Percentiles rank a stretch among this genome's conserved stretches.
Conservation (phyloP, 2,888 invertebrate species). For the Archips crataeganus region DNA sequence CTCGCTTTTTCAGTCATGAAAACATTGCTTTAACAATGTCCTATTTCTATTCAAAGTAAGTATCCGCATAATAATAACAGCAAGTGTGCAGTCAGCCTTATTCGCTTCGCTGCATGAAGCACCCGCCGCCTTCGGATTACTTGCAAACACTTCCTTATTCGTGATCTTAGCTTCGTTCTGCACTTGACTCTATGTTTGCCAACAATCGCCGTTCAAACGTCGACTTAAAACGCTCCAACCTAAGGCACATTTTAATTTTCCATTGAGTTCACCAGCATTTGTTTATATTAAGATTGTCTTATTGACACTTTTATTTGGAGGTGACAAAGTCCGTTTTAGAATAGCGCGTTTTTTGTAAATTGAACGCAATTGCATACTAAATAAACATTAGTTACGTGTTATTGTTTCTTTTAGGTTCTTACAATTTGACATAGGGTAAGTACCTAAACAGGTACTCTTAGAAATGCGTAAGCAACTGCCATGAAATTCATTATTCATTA, state of each 20-base stretch:
- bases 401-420: constrained; percentile 2
- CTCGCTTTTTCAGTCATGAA: too few species aligned
- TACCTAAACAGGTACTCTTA: neutral
- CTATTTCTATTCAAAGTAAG: too few species aligned
- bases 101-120: constrained; percentile 61
- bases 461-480: neutral
- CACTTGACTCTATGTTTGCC: constrained; percentile 48
- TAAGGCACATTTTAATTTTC: constrained; percentile 14
- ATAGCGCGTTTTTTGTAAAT: constrained; percentile 12
- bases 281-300: constrained; percentile 22
- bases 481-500: neutral
- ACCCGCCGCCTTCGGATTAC: constrained; percentile 70
- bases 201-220: neutral
- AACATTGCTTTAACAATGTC: too few species aligned
- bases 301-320: constrained; percentile 26
- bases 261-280: neutral
- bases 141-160: constrained; percentile 71
- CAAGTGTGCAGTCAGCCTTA: constrained; percentile 54
- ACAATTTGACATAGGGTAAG: constrained; percentile 1
- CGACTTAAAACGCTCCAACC: neutral
- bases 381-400: constrained; percentile 12
- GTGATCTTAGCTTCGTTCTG: constrained; percentile 49
- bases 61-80: constrained; percentile 38
- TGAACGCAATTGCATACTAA: constrained; percentile 30
- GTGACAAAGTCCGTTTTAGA: constrained; percentile 21